Conservation (phyloP, 2,888 invertebrate species). For the Digitonthophagus gazella region DNA sequence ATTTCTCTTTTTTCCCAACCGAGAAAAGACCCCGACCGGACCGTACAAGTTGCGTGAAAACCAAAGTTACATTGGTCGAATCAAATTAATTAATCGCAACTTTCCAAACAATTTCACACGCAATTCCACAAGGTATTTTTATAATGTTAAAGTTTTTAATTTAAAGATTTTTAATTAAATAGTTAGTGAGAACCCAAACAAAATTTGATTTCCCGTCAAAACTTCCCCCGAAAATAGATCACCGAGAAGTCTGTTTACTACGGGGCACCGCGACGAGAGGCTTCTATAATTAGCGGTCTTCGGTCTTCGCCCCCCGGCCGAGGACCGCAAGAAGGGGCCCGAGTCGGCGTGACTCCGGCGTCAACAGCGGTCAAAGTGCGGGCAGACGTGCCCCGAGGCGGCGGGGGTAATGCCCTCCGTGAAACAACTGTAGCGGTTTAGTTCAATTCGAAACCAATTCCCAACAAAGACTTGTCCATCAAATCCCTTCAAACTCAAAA, state of each 20-base stretch:
- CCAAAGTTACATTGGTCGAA: neutral
- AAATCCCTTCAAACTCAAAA: neutral
- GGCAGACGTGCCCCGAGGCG: slow-evolving; percentile 40
- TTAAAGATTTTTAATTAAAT: no score
- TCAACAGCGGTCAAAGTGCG: slow-evolving; percentile 37
- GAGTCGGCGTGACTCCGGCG: slow-evolving; percentile 7
- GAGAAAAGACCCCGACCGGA: neutral
- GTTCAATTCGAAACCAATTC: slow-evolving; percentile 28
- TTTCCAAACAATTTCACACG: no score
- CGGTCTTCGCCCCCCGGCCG: neutral
- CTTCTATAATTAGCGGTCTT: slow-evolving; percentile 9
- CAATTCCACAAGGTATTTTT: no score
- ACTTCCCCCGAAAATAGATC: slow-evolving; percentile 5
- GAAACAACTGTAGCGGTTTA: slow-evolving; percentile 22
- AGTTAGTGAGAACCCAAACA: no score
- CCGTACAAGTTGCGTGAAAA: neutral
- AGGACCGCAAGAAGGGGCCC: neutral
- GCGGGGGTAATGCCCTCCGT: slow-evolving; percentile 38
- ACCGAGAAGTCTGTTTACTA: slow-evolving; percentile 8
- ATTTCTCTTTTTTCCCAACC: neutral
- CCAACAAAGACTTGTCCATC: neutral
- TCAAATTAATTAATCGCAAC: neutral
- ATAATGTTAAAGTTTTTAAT: no score
- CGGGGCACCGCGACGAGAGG: neutral
- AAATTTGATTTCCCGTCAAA: neutral